A percentile compares a stretch with the other conserved stretches of the same genome.
These are phyloP conservation scores for Ia io DNA, from an alignment of 2,113 vertebrate genomes.

Conservation along the genomic window DNA sequence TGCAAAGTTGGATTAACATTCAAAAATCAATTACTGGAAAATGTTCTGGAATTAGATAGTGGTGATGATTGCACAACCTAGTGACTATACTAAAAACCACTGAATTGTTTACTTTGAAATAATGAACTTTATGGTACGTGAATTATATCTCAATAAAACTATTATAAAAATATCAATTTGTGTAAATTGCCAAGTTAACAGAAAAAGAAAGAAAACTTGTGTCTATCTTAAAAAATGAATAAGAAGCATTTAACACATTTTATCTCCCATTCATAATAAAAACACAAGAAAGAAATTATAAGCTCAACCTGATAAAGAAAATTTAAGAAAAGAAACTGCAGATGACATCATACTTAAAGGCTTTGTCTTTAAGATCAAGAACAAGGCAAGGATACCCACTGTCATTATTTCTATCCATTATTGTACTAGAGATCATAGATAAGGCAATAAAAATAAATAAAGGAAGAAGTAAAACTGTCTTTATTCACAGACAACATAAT, in stretches of 20 bases:
- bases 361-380: not conserved
- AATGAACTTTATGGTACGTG: not conserved
- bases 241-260: not conserved
- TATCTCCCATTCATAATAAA: not conserved
- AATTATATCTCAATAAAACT: slow-evolving; percentile 5
- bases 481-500: not conserved
- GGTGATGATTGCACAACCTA: not conserved
- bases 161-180: not conserved
- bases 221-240: not conserved
- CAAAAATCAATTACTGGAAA: not conserved
- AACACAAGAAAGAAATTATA: not conserved
- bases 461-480: not conserved
- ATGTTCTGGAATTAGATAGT: not conserved
- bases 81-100: not conserved
- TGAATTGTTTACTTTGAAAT: not conserved
- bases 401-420: not conserved
- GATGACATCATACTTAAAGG: not conserved
- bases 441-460: slow-evolving; percentile 13
- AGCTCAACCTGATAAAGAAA: not conserved
- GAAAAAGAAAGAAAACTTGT: not conserved
- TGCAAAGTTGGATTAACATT: not conserved
- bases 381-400: not conserved
- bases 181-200: not conserved
- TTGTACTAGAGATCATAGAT: not conserved
- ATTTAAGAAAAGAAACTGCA: not conserved